Percentiles rank a stretch among this genome's conserved stretches.
Evolutionary conservation across 2,888 invertebrate species (phyloP).

Genomic region (Furcula furcula): DNA sequence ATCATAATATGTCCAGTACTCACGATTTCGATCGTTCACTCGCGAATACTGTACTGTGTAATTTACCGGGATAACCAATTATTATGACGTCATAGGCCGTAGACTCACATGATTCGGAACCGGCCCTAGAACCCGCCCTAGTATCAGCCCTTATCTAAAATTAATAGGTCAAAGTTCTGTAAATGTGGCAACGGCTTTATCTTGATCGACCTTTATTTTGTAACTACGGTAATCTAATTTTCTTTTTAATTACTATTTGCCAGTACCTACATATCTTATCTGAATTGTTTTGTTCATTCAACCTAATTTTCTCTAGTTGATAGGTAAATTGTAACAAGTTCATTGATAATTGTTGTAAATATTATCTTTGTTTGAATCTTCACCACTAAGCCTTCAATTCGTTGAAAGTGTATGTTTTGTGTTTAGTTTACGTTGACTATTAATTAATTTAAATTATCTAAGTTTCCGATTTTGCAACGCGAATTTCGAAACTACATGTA

Average conservation of each 20-base stretch:
- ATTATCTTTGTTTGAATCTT: too few relatives aligned
- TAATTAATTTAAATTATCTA: too few relatives aligned
- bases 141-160: conserved; percentile 43
- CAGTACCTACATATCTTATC: background rate
- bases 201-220: conserved; percentile 17
- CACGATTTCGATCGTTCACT: conserved; percentile 28
- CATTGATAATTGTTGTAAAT: too few relatives aligned
- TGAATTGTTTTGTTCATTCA: background rate
- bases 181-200: conserved; percentile 38
- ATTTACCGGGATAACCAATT: conserved; percentile 39
- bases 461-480: too few relatives aligned
- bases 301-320: background rate
- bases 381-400: too few relatives aligned
- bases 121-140: too few relatives aligned
- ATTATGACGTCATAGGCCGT: conserved; percentile 37
- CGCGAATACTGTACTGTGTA: conserved; percentile 34
- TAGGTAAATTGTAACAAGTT: too few relatives aligned
- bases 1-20: conserved; percentile 21
- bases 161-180: conserved; percentile 51
- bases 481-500: too few relatives aligned
- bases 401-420: too few relatives aligned
- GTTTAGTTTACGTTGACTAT: too few relatives aligned
- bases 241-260: conserved; percentile 15
- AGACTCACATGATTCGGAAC: conserved; percentile 24
- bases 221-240: conserved; percentile 19